Evolutionary conservation across 2,888 invertebrate genomes (phyloP), one percentile per base, ranked within the genome.

Genomic region (Ennomos quercinarius): DNA sequence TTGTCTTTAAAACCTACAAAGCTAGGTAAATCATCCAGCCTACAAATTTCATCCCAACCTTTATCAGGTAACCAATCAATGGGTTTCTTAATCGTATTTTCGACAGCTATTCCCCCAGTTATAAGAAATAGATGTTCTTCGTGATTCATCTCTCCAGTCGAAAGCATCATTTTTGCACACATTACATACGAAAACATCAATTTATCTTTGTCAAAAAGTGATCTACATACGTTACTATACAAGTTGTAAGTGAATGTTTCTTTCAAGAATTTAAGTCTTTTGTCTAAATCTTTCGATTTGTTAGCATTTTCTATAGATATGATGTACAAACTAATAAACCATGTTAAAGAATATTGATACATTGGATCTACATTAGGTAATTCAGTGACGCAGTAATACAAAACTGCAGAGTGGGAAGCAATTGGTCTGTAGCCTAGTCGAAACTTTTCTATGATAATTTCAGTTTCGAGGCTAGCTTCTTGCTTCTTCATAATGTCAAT

Each of bases 181-280:
- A 97, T 93, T 48, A 97, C 92, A 80, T 97, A 97, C 0, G 97
- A 96, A 83, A 97, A 96, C 88, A 96, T 94, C 45, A 97, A 89
- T 87, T 97, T 97, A 81, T 97, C 96, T 84, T 96, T 96, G 80
- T 97, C 96, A 83, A 97, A 97, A 12, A 97, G 91, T n/a, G 97
- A 97, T 72, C 96, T 93, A 72, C 96, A 96, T 35, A 97, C 96
- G 76, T 97, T 97, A 69, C 94, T 94, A 72, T 97, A 97, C 61
- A 97, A 93, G 84, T 95, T 96, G 71, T 95, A 96, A 0, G 96
- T 96, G 85, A 97, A 97, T 42, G 96, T 95, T 51, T 96, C 95
- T 68, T 93, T 95, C 41, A 97, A 87, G 80, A 95, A 95, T 63
- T 93, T 93, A 48, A 97, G 88, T 66, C 97, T 89, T 72, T 94